These are phyloP conservation scores for Burhinus bistriatus DNA, from an alignment of 2,113 vertebrate genomes.

Conservation along the genomic window DNA sequence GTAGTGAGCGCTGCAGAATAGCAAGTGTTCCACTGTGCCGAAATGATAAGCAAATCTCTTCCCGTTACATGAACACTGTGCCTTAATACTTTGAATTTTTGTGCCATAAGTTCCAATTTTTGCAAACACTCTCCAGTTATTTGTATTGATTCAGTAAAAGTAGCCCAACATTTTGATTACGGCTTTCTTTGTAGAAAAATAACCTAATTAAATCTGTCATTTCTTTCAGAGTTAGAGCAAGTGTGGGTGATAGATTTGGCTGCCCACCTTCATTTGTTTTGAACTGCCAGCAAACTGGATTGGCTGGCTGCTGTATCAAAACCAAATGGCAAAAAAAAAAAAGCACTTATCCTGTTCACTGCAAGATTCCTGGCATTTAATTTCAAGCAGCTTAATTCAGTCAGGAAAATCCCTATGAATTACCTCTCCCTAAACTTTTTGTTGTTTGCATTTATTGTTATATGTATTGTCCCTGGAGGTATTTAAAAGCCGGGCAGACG, in stretches of 20 bases:
- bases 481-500: too few species aligned
- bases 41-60: not conserved
- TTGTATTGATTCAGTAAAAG: not conserved
- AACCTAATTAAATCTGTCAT: constrained; percentile 13
- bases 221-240: not conserved
- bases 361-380: not conserved
- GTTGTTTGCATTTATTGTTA: not conserved
- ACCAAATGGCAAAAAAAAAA: not conserved
- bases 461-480: too few species aligned
- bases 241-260: not conserved
- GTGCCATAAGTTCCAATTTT: not conserved
- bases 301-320: constrained; percentile 2
- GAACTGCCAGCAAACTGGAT: not conserved
- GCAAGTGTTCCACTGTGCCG: not conserved
- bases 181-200: constrained; percentile 26
- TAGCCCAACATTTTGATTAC: not conserved
- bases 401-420: not conserved
- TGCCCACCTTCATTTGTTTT: constrained; percentile 36
- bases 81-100: not conserved
- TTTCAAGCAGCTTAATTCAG: not conserved
- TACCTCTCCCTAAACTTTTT: not conserved
- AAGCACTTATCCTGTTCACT: not conserved
- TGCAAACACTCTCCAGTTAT: not conserved
- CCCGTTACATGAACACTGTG: not conserved
- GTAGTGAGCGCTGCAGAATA: not conserved